Base-by-base conservation (phyloP, 2,888 invertebrate species). In the Nomada goodeniana region DNA sequence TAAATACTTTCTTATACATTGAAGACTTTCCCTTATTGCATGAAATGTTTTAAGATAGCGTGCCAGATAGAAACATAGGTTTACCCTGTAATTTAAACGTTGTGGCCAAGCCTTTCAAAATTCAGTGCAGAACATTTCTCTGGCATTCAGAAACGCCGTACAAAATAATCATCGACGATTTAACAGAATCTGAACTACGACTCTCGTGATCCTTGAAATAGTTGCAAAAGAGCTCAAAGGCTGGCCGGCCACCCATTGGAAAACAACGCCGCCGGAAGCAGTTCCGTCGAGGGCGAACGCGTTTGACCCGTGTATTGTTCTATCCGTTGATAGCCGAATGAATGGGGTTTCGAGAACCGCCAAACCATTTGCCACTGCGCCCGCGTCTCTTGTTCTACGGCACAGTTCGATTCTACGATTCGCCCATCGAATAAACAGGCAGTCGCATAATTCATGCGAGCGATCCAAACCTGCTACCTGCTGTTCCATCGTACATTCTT, bases 171-270 rank as follows among this genome's bases (percentile, higher is more conserved):
- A 2, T 47, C 18, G 47, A 47, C 2, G 10, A 13, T 15, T 15
- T 2, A 9, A 47, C 63, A 47, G 36, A 36, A 36, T 36, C 5
- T 7, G 7, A 36, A 36, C 36, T 7, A 5, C 7, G 36, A 36
- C 7, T 36, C 7, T 29, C 53, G 15, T 26, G 20, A 36, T n/a
- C 13, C 53, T 67, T 36, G 67, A 53, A 53, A 53, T 52, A 67
- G 36, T 67, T 67, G 67, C 52, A 53, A 53, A 36, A 52, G 67
- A 67, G 36, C 36, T 3, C 26, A n/a, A 36, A 53, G 50, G n/a
- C 52, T 53, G 36, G 36, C 36, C 36, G 52, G 44, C 36, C 52
- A 53, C 15, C n/a, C 29, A 29, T 36, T 67, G 36, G 67, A 53
- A 42, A 53, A 53, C 53, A 53, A 36, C 20, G 4, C 67, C 15